Percentiles rank a stretch among this genome's conserved stretches.
phyloP scores from a whole-genome alignment of 2,888 invertebrate species.

The Sclerodermus sp. region DNA sequence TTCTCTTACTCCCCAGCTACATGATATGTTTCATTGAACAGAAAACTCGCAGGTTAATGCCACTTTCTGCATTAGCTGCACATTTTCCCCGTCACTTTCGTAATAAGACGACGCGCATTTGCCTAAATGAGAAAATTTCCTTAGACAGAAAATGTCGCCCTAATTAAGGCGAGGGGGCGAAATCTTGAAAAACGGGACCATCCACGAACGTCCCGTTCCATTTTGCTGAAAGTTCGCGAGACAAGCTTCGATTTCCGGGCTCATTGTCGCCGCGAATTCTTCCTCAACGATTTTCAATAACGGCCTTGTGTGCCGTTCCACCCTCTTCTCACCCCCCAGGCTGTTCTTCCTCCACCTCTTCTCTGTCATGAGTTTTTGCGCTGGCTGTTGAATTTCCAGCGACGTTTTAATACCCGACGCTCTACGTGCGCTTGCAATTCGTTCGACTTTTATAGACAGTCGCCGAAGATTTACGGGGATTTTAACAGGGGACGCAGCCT shows the following conservation, averaged over 20 bases:
- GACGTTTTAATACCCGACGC: constrained; percentile 28
- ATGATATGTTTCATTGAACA: too few species aligned
- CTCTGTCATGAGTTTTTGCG: not conserved
- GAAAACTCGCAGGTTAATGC: too few species aligned
- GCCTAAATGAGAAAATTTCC: too few species aligned
- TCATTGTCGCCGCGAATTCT: constrained; percentile 15
- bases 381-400: constrained; percentile 20
- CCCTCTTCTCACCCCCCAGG: constrained; percentile 1
- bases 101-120: too few species aligned
- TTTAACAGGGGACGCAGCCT: constrained; percentile 34
- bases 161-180: too few species aligned
- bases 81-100: too few species aligned
- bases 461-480: constrained; percentile 41
- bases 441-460: constrained; percentile 47
- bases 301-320: constrained; percentile 6
- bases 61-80: too few species aligned
- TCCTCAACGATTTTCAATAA: constrained; percentile 17
- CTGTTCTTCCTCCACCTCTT: not conserved
- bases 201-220: too few species aligned
- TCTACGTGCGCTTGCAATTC: constrained; percentile 31
- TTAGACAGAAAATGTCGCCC: too few species aligned
- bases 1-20: too few species aligned
- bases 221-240: too few species aligned
- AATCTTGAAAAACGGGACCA: too few species aligned
- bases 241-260: constrained; percentile 10